Percentiles rank a stretch among this genome's conserved stretches.
These are phyloP conservation scores for Luperina testacea DNA, from an alignment of 2,888 invertebrate species.

Conservation along the genomic window DNA sequence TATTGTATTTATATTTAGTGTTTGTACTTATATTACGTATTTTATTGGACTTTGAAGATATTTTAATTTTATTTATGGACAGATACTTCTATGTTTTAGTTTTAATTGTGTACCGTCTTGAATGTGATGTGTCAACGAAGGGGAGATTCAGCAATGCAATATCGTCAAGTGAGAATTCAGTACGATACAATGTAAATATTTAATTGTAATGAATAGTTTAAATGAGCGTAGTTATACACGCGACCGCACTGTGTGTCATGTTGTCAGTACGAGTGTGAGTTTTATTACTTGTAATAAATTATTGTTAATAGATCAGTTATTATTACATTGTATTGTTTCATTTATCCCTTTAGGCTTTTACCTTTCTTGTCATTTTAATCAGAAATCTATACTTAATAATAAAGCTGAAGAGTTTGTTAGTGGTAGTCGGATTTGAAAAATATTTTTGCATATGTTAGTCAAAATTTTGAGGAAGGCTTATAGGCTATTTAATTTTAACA, in stretches of 20 bases:
- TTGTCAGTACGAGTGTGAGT: slow-evolving; percentile 83
- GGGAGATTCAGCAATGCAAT: slow-evolving; percentile 66
- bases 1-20: slow-evolving; percentile 50
- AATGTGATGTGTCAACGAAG: slow-evolving; percentile 26
- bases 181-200: slow-evolving; percentile 80
- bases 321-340: slow-evolving; percentile 70
- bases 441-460: neutral
- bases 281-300: slow-evolving; percentile 88
- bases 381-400: too few relatives aligned
- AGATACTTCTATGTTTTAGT: slow-evolving; percentile 40
- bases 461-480: neutral
- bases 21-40: slow-evolving; percentile 56
- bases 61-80: slow-evolving; percentile 51
- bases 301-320: slow-evolving; percentile 90
- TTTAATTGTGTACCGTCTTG: slow-evolving; percentile 48
- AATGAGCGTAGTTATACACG: slow-evolving; percentile 73
- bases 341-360: neutral
- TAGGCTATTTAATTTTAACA: too few relatives aligned
- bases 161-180: slow-evolving; percentile 61
- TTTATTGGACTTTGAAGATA: slow-evolving; percentile 37
- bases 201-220: slow-evolving; percentile 76
- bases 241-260: slow-evolving; percentile 81
- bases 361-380: neutral
- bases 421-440: too few relatives aligned
- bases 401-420: neutral